A percentile compares a stretch with the other conserved stretches of the same genome.
These are phyloP conservation scores for Lepus americanus DNA, from an alignment of 2,113 vertebrate species.

Conservation along the genomic window DNA sequence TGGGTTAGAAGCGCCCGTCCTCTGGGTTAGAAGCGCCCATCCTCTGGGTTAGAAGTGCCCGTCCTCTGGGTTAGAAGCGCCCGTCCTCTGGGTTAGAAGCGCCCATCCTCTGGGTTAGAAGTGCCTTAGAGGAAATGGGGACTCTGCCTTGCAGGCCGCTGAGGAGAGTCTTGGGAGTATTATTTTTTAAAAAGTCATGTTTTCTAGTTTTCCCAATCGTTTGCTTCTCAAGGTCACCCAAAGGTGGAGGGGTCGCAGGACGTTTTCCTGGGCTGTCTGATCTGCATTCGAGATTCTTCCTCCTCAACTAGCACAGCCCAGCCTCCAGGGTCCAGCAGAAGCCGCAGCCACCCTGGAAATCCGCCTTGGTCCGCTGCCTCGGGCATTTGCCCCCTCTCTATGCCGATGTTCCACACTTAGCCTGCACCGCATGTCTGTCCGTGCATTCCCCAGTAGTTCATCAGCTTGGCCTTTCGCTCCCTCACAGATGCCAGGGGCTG, in stretches of 20 bases:
- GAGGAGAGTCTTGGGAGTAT: slow-evolving; percentile 17
- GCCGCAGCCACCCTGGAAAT: neutral
- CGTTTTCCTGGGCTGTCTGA: neutral
- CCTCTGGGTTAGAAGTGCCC: neutral
- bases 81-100: too few relatives aligned
- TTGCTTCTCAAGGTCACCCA: neutral
- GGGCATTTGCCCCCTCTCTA: neutral
- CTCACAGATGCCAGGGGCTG: neutral
- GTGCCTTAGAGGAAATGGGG: slow-evolving; percentile 7
- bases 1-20: too few relatives aligned
- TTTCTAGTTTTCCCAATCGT: neutral
- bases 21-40: too few relatives aligned
- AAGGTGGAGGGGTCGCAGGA: neutral
- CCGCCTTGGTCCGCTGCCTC: neutral
- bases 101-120: neutral
- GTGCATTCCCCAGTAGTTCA: neutral
- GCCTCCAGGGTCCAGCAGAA: neutral
- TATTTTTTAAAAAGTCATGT: neutral
- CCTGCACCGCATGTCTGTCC: neutral
- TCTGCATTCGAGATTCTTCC: neutral
- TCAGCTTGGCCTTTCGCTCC: neutral
- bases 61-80: too few relatives aligned
- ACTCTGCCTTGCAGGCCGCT: slow-evolving; percentile 5
- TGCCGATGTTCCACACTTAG: neutral
- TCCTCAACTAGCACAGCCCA: neutral